Conservation (phyloP, 1,140 invertebrate genomes). For the Aphelinus certus region DNA sequence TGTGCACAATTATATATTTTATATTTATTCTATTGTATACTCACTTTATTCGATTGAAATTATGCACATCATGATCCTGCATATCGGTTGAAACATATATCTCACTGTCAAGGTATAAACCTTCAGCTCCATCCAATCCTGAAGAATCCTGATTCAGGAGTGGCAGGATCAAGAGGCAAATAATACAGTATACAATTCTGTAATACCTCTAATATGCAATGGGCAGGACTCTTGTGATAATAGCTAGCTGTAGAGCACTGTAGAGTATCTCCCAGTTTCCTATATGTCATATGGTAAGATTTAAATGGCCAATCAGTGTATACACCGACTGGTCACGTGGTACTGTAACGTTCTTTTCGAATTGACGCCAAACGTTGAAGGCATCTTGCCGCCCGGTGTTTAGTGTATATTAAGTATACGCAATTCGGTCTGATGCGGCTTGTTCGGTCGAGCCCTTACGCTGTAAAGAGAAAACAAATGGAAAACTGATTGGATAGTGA, state of each 20-base stretch:
- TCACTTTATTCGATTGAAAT: too few relatives aligned
- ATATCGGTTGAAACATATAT: too few relatives aligned
- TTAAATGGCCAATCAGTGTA: neutral
- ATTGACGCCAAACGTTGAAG: constrained; percentile 20
- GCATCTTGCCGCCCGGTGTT: neutral
- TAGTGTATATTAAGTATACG: neutral
- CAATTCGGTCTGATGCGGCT: neutral
- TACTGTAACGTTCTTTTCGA: constrained; percentile 30
- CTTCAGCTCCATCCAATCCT: too few relatives aligned
- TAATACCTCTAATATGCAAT: neutral
- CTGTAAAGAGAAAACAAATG: constrained; percentile 5
- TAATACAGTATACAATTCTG: neutral
- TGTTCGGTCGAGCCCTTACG: neutral
- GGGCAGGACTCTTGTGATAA: neutral
- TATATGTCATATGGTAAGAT: neutral
- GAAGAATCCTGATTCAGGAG: neutral
- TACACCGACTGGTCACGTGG: constrained; percentile 1
- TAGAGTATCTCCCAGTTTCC: neutral
- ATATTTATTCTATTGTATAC: too few relatives aligned
- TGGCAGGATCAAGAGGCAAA: neutral
- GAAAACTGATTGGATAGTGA: neutral
- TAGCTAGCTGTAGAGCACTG: neutral
- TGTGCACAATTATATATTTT: too few relatives aligned
- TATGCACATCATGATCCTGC: too few relatives aligned
- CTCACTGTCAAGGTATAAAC: too few relatives aligned